A percentile compares a stretch with the other conserved stretches of the same genome.
Evolutionary conservation across 2,797 vertebrate species (phyloP).

Genomic region (Crax fasciolata): DNA sequence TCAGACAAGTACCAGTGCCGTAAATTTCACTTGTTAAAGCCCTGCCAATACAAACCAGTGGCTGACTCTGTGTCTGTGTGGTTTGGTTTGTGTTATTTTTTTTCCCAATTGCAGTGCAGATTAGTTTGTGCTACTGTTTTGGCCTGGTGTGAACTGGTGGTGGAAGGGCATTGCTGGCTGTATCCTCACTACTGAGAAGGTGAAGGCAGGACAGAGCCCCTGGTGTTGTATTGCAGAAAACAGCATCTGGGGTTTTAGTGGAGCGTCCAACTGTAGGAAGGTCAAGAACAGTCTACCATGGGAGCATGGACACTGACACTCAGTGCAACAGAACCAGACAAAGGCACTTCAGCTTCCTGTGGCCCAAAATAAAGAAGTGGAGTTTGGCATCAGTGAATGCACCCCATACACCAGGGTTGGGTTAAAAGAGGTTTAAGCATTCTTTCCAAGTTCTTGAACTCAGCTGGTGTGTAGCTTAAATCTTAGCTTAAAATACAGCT

Average conservation of each 20-base stretch:
- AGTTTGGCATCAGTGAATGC: not conserved
- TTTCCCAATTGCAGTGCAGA: not conserved
- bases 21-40: not conserved
- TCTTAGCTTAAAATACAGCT: constrained; percentile 20
- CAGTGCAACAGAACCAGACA: not conserved
- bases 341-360: not conserved
- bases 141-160: not conserved
- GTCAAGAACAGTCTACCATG: not conserved
- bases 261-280: not conserved
- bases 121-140: not conserved
- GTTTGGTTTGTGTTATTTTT: no score
- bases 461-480: constrained; percentile 16
- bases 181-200: not conserved
- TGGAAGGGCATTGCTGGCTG: not conserved
- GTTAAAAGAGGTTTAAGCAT: not conserved
- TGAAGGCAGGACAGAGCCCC: not conserved
- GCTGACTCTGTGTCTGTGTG: not conserved
- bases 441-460: constrained; percentile 2
- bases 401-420: not conserved
- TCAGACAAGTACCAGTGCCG: not conserved
- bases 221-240: not conserved
- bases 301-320: not conserved
- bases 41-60: not conserved
- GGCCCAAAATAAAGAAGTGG: not conserved
- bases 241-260: not conserved